A percentile compares a stretch with the other conserved stretches of the same genome.
Conservation (phyloP, 2,113 vertebrate genomes). For the Ia io region DNA sequence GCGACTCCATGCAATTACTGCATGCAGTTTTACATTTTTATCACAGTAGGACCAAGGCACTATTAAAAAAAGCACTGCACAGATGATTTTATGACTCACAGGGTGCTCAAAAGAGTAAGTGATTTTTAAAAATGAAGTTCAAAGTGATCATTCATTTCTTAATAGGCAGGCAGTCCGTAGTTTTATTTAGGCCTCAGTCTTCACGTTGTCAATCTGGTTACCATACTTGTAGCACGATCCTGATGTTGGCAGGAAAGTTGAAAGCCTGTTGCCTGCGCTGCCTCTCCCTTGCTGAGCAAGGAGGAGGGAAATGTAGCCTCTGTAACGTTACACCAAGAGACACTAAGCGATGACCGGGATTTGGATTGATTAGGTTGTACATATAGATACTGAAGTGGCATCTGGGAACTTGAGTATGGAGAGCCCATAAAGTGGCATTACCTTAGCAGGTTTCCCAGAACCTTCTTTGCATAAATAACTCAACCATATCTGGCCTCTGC, state of each 20-base stretch:
- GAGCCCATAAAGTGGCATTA: neutral
- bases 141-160: slow-evolving; percentile 1
- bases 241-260: neutral
- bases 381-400: neutral
- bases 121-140: slow-evolving; percentile 26
- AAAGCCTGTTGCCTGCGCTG: neutral
- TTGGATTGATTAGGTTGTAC: neutral
- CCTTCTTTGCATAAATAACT: neutral
- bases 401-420: neutral
- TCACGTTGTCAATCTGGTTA: neutral
- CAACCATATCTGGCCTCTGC: neutral
- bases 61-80: neutral
- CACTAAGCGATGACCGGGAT: neutral
- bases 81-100: slow-evolving; percentile 34
- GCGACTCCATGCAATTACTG: slow-evolving; percentile 11
- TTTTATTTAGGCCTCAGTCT: neutral
- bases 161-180: neutral
- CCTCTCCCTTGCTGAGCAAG: neutral
- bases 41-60: slow-evolving; percentile 34
- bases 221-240: neutral
- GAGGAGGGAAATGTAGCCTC: neutral
- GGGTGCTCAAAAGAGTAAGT: slow-evolving; percentile 1
- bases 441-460: neutral
- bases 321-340: neutral
- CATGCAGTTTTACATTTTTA: neutral